Base-by-base conservation (phyloP, 2,797 vertebrate genomes). In the Steatocranus sp. region DNA sequence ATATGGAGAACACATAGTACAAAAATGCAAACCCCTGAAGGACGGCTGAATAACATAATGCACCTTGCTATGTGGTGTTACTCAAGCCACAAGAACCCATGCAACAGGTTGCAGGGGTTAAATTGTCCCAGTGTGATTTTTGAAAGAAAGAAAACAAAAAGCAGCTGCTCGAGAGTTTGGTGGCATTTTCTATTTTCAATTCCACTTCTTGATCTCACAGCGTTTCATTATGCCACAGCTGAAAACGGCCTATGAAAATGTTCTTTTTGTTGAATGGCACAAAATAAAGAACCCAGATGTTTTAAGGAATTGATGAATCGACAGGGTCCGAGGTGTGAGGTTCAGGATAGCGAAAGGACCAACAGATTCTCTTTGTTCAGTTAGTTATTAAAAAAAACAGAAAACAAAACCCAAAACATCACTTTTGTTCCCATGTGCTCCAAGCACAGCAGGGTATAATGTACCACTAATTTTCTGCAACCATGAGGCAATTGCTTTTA, bases 21-120 rank as follows among this genome's bases (percentile, higher is more conserved):
- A 78, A 58, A 78, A 78, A 78, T 14, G 56, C 75, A 30, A 78
- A 78, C 43, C 51, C 17, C 48, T 38, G 9, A 82, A 56, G 75
- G 61, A 82, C 32, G 50, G 61, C 51, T 58, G 61, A 82, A 25
- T 54, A 23, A 70, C 20, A 76, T 46, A 53, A 41, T 48, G 25
- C 66, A 30, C 32, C 0, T 17, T 11, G 20, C 38, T 12, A 8
- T 48, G 1, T 30, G 10, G 7, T 48, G 43, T 73, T 18, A 73
- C 23, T 73, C 66, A n/a, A 73, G 41, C 25, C 68, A 4, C 23
- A 12, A 48, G 68, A 30, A 30, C 43, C 41, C 68, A n/a, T 1
- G 43, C 10, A 0, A 30, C 68, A 30, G 7, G 12, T 25, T 10
- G 25, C 23, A 18, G 49, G 11, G 20, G 20, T 51, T 38, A n/a